Base-by-base conservation (phyloP, 2,888 invertebrate species). In the Lamproptera curius region DNA sequence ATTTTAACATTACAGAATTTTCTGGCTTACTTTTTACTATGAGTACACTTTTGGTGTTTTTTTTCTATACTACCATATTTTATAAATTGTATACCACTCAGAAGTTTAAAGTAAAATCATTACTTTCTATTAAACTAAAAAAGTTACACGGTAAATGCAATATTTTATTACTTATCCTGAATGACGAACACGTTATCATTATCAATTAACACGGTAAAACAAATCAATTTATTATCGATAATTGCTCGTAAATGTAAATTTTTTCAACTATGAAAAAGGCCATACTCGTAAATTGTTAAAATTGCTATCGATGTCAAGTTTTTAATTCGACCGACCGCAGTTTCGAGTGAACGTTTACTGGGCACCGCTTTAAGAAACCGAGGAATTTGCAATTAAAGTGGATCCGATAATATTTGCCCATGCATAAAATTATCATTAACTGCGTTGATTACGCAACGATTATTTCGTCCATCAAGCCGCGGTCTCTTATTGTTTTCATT, bases 341-440 rank as follows among this genome's bases (percentile, higher is more conserved):
- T 17, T 31, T 40, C 43, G 42, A 48, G 42, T 44, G 49, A 44
- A 49, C 44, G 36, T 49, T 49, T 47, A 62, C 52, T n/a, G 62
- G 50, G 62, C 49, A 60, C 58, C 59, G 55, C 56, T 63, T 63
- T 65, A 61, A 64, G 58, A 63, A 56, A 53, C 59, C 57, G 65
- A 53, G 55, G 57, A 59, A 52, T 50, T 55, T 58, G 59, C 55
- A 77, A 80, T 79, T 80, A 78, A 79, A 73, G 74, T 61, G 57
- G 50, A 67, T 56, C 61, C 61, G 62, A 62, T 66, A 65, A 73
- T 76, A 76, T 76, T 76, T 73, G 69, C 70, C 70, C 64, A 74
- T 73, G 73, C 71, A 78, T 78, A 76, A 75, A 73, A 74, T 76
- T 54, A 77, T 72, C 71, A 70, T 65, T 48, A 50, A 52, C 42